Percentiles rank a stretch among this genome's conserved stretches.
phyloP scores from a whole-genome alignment of 2,797 vertebrate genomes.

The Cuniculus paca region DNA sequence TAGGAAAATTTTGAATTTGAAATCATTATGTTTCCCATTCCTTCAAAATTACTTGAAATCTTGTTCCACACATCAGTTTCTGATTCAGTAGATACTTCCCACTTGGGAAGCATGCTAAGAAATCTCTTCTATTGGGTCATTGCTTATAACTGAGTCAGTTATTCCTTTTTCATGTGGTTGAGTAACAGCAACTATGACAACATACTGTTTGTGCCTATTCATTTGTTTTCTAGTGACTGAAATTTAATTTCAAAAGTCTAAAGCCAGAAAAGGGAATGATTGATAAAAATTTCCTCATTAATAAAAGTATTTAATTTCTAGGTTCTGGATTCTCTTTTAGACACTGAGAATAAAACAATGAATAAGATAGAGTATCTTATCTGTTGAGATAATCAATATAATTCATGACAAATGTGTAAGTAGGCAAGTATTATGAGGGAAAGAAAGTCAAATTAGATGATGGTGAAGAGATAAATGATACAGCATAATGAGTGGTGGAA shows the following conservation, averaged over 20 bases:
- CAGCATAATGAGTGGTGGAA: background rate
- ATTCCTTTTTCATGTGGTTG: background rate
- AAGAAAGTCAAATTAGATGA: background rate
- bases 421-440: background rate
- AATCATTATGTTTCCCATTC: background rate
- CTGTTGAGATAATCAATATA: background rate
- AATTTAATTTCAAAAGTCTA: conserved; percentile 9
- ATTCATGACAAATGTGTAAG: background rate
- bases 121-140: background rate
- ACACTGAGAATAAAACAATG: background rate
- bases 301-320: conserved; percentile 19
- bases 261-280: background rate
- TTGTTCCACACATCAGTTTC: background rate
- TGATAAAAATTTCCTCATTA: conserved; percentile 19
- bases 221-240: conserved; percentile 16
- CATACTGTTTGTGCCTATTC: background rate
- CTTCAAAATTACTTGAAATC: background rate
- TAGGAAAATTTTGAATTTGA: background rate
- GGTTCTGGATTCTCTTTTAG: background rate
- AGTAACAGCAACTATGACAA: background rate
- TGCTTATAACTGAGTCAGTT: background rate
- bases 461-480: background rate
- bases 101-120: background rate
- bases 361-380: background rate
- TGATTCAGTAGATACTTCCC: background rate